Percentiles rank a stretch among this genome's conserved stretches.
phyloP scores from a whole-genome alignment of 1,140 invertebrate species.

The Aphaenogaster floridana region DNA sequence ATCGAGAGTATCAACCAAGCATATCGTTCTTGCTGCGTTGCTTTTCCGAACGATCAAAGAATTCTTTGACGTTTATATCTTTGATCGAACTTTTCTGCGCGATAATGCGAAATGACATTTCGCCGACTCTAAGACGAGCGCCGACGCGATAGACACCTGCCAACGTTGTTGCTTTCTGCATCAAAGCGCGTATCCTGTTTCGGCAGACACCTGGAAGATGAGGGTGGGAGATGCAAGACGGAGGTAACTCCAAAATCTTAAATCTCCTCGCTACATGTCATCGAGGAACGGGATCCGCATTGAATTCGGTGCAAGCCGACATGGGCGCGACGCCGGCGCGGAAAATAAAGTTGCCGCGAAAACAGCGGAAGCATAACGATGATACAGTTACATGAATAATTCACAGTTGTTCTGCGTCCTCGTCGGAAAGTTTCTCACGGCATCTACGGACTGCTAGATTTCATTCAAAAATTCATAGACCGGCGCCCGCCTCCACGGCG shows the following conservation, averaged over 20 bases:
- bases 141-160: conserved; percentile 28
- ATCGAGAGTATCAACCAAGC: neutral
- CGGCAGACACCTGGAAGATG: conserved; percentile 8
- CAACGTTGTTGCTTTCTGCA: conserved; percentile 22
- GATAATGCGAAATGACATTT: conserved; percentile 22
- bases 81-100: neutral
- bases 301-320: conserved; percentile 78
- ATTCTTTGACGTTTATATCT: conserved; percentile 7
- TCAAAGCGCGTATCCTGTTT: conserved; percentile 32
- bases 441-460: conserved; percentile 42
- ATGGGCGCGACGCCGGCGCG: conserved; percentile 59
- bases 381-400: conserved; percentile 83
- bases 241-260: conserved; percentile 56
- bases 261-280: conserved; percentile 66
- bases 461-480: conserved; percentile 75
- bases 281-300: conserved; percentile 77
- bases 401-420: conserved; percentile 74
- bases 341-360: conserved; percentile 72
- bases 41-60: neutral
- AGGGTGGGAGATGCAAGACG: conserved; percentile 36
- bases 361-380: conserved; percentile 79
- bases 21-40: neutral
- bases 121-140: neutral
- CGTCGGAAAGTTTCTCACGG: conserved; percentile 57
- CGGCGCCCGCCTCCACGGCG: neutral